Percentiles rank a stretch among this genome's conserved stretches.
phyloP scores from a whole-genome alignment of 2,888 invertebrate genomes.

The Neocrepidodera transversa region DNA sequence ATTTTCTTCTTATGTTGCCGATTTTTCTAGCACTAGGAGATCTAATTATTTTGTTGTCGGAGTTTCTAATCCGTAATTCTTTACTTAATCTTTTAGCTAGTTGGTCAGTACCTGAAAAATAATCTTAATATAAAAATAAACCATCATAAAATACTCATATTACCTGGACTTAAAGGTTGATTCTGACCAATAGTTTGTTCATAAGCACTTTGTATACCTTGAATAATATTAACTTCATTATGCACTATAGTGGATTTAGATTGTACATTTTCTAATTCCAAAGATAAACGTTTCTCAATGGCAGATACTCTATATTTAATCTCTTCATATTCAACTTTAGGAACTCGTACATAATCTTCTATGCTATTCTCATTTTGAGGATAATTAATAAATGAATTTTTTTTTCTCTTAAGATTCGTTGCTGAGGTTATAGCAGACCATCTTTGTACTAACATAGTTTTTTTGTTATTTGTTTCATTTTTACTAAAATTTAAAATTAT shows the following conservation, averaged over 20 bases:
- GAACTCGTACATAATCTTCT: constrained; percentile 72
- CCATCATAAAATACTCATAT: background rate
- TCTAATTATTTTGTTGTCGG: constrained; percentile 71
- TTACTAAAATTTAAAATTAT: background rate
- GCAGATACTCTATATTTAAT: constrained; percentile 78
- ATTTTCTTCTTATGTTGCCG: constrained; percentile 75
- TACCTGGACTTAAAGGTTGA: constrained; percentile 67
- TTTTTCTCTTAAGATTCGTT: constrained; percentile 53
- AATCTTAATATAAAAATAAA: background rate
- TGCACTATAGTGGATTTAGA: constrained; percentile 40
- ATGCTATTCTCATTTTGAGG: constrained; percentile 48
- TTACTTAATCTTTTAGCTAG: constrained; percentile 74
- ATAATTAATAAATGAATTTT: constrained; percentile 48
- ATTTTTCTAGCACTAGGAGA: constrained; percentile 86
- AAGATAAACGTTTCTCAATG: constrained; percentile 61
- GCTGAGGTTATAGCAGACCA: constrained; percentile 65
- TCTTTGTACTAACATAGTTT: constrained; percentile 60
- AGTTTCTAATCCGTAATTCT: constrained; percentile 76
- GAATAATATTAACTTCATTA: constrained; percentile 61
- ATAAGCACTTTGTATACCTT: constrained; percentile 75
- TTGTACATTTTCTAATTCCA: constrained; percentile 47
- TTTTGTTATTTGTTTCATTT: constrained; percentile 31
- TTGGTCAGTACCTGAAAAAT: constrained; percentile 65
- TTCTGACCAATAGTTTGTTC: constrained; percentile 76
- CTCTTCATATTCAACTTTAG: constrained; percentile 79